Percentiles rank a stretch among this genome's conserved stretches.
These are phyloP conservation scores for Papilio machaon DNA, from an alignment of 1,140 invertebrate genomes.

Conservation along the genomic window DNA sequence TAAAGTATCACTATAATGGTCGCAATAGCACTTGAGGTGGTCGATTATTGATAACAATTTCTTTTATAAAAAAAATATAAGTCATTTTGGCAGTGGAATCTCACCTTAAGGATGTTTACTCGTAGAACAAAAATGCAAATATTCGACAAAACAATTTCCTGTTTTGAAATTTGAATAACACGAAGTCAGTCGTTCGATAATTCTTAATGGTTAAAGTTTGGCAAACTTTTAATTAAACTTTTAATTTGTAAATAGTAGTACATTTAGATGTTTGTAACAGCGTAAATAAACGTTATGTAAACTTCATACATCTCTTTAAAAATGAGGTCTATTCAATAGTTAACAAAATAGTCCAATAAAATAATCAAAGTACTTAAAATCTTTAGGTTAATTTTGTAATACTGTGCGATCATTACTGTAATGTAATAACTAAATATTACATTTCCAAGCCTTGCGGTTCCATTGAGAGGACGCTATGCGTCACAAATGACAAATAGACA, in stretches of 20 bases:
- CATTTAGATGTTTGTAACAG: too few relatives aligned
- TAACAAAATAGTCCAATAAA: neutral
- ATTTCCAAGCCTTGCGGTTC: slow-evolving; percentile 10
- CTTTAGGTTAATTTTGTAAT: neutral
- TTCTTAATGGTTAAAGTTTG: neutral
- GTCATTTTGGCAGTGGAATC: neutral
- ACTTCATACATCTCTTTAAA: too few relatives aligned
- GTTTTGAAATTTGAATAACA: neutral
- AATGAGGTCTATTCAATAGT: too few relatives aligned
- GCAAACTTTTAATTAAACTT: too few relatives aligned
- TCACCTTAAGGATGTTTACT: neutral
- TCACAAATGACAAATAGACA: neutral
- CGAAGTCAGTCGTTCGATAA: neutral
- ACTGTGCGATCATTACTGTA: slow-evolving; percentile 8
- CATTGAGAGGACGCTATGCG: neutral
- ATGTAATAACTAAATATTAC: slow-evolving; percentile 18
- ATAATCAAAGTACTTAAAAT: neutral
- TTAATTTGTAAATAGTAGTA: too few relatives aligned
- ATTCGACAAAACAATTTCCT: neutral
- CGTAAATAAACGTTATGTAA: too few relatives aligned
- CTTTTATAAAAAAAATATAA: neutral
- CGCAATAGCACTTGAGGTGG: too few relatives aligned
- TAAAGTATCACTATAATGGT: neutral
- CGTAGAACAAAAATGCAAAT: neutral
- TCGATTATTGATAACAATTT: too few relatives aligned